Base-by-base conservation (phyloP, 1,140 invertebrate genomes). In the Saccostrea glomerata region DNA sequence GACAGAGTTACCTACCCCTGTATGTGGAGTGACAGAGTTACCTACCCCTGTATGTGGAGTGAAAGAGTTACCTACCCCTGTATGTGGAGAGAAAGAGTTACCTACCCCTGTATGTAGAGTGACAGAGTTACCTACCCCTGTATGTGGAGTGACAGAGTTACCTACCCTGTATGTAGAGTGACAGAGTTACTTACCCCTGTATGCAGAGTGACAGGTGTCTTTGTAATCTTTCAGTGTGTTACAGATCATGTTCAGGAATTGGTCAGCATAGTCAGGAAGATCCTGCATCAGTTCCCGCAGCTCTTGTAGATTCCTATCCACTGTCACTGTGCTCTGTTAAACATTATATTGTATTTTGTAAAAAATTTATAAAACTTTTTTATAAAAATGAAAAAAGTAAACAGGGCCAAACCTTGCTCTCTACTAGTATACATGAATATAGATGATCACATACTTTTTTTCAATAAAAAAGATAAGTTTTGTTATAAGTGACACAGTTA, bases 171-270 rank as follows among this genome's bases (percentile, higher is more conserved):
- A 15, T 40, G 9, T 30, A 2, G 30, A 36, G 30, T 36, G 30
- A n/a, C 13, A 30, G 70, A 40, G 20, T 77, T 12, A 60, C 70
- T 9, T 89, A 94, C 96, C 96, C 85, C 96, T 95, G 94, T 98
- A 98, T 9, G 97, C 97, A 5, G 96, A 96, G 91, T 97, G 96
- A 93, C 97, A 98, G 13, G 97, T 97, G 91, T 98, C 97, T 20
- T 96, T 96, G 95, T 98, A 98, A 86, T 96, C 96, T 91, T 96
- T 96, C 70, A 98, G 94, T 77, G 97, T 95, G 90, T 96, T 97
- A 91, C 96, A 96, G 47, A 97, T 96, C 91, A 97, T 96, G 66
- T 96, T 96, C 25, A 97, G 95, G 92, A 97, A 97, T 92, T 97
- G 96, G 92, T 97, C 96, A 63, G 96, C 96, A 94, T 97, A 97